These are phyloP conservation scores for Chaetophractus vellerosus DNA, from an alignment of 2,797 vertebrate genomes.

Conservation along the genomic window DNA sequence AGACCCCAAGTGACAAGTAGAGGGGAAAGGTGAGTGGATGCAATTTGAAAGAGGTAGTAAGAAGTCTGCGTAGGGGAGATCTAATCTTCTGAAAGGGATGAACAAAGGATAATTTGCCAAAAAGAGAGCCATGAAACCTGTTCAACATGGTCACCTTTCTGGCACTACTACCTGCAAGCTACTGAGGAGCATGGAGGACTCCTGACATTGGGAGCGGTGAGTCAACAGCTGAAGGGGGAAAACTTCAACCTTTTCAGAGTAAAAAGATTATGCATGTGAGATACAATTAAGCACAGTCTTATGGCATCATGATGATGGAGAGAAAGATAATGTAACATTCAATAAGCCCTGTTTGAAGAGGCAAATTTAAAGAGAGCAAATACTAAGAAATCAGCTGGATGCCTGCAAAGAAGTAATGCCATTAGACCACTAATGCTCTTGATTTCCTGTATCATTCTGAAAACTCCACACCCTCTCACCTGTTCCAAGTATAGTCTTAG, in stretches of 20 bases:
- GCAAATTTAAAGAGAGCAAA: not conserved
- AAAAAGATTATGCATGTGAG: not conserved
- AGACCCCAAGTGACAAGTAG: too few species aligned
- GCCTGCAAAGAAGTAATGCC: not conserved
- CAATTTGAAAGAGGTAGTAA: not conserved
- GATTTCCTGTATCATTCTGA: not conserved
- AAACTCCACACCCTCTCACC: fast-evolving
- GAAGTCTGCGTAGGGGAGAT: not conserved
- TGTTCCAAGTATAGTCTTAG: not conserved
- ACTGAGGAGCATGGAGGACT: not conserved
- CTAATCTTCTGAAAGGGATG: not conserved
- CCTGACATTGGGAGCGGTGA: not conserved
- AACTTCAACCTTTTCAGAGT: not conserved
- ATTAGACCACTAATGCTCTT: not conserved
- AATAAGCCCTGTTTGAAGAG: not conserved
- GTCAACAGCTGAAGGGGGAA: not conserved
- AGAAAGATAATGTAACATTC: not conserved
- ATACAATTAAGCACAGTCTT: not conserved
- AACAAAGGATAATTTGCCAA: not conserved
- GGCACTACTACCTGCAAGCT: not conserved
- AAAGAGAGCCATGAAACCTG: not conserved
- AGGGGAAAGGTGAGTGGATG: not conserved
- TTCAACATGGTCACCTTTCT: not conserved
- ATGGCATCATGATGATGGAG: too few species aligned
- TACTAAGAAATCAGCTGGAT: not conserved